Percentiles rank a stretch among this genome's conserved stretches.
These are phyloP conservation scores for Drosophila maculinotata DNA, from an alignment of 2,888 invertebrate species.

Conservation along the genomic window DNA sequence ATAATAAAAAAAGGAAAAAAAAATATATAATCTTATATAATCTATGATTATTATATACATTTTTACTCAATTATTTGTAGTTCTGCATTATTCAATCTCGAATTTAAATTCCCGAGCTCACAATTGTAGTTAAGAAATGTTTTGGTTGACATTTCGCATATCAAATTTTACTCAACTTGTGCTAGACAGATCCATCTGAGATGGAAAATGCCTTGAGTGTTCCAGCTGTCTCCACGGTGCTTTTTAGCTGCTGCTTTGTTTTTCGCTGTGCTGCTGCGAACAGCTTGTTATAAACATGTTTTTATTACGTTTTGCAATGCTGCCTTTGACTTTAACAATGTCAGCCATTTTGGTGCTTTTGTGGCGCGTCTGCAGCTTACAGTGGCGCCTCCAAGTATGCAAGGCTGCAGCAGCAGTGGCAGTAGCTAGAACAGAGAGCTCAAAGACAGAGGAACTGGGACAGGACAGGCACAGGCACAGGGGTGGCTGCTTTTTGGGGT, in stretches of 20 bases:
- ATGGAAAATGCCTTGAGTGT: neutral
- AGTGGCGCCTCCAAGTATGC: constrained; percentile 41
- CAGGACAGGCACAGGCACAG: constrained; percentile 13
- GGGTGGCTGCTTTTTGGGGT: neutral
- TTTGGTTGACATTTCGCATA: no score
- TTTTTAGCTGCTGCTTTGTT: neutral
- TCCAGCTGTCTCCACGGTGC: constrained; percentile 1
- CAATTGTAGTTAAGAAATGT: no score
- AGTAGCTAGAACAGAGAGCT: constrained; percentile 2
- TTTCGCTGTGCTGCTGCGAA: constrained; percentile 15
- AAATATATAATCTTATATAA: no score
- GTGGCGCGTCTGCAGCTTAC: constrained; percentile 34
- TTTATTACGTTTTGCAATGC: constrained; percentile 46
- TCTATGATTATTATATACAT: no score
- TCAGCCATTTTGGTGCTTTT: constrained; percentile 71
- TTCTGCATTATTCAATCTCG: no score
- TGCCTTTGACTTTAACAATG: constrained; percentile 72
- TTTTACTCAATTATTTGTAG: no score
- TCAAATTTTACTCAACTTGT: neutral
- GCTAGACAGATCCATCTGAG: neutral
- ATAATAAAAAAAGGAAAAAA: no score
- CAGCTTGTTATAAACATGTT: constrained; percentile 52
- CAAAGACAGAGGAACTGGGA: constrained; percentile 22
- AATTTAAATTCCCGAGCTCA: no score
- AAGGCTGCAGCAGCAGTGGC: neutral